phyloP scores from a whole-genome alignment of 2,113 vertebrate species.

The Antennarius striatus region DNA sequence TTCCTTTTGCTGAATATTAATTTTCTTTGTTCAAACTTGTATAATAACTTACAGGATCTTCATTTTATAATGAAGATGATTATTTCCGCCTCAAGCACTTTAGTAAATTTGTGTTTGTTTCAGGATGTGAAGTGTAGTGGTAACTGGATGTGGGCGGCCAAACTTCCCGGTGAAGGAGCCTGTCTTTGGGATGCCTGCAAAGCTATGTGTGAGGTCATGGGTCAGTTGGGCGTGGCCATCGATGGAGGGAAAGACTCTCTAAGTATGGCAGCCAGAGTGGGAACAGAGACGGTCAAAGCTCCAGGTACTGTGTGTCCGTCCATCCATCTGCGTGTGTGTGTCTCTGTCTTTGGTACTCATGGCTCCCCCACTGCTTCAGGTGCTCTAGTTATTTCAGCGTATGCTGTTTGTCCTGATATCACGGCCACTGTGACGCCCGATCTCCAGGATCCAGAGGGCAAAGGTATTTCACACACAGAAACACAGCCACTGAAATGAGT shows the following conservation, averaged over 20 bases:
- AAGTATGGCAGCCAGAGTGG: constrained; percentile 91
- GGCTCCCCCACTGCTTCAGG: constrained; percentile 67
- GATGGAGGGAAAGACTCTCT: constrained; percentile 94
- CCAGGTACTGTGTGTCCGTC: constrained; percentile 78
- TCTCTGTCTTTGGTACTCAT: neutral
- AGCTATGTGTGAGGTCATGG: constrained; percentile 89
- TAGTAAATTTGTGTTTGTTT: constrained; percentile 1
- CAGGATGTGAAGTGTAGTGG: constrained; percentile 94
- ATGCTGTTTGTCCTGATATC: constrained; percentile 91
- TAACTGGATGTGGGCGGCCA: constrained; percentile 97
- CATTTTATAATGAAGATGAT: neutral
- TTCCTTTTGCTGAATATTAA: too few relatives aligned
- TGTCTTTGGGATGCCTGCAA: constrained; percentile 85
- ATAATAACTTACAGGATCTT: too few relatives aligned
- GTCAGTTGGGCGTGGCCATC: constrained; percentile 85
- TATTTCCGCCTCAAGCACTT: neutral
- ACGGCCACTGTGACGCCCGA: constrained; percentile 92
- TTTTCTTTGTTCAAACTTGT: too few relatives aligned
- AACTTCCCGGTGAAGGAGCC: constrained; percentile 87
- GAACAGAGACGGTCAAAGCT: constrained; percentile 84
- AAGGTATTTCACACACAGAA: constrained; percentile 76
- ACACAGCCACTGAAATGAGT: constrained; percentile 17
- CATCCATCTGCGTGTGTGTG: neutral
- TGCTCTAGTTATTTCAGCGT: constrained; percentile 89
- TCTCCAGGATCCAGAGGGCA: constrained; percentile 84